These are phyloP conservation scores for Phodopus roborovskii DNA, from an alignment of 2,113 vertebrate species.

Conservation along the genomic window DNA sequence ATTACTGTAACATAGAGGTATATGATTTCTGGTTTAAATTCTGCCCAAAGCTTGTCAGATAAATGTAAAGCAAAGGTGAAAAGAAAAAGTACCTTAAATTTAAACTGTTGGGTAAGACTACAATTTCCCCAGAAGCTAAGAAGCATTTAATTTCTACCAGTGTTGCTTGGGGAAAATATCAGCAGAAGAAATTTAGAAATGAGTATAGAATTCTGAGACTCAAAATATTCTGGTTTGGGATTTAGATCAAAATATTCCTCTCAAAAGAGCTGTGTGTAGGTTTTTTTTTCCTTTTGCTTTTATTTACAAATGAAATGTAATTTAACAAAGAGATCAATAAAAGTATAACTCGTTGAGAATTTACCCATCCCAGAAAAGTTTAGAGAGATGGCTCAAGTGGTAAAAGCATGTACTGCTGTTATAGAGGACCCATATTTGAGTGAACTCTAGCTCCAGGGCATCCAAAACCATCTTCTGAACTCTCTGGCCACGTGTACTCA, in stretches of 20 bases:
- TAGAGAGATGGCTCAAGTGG: background rate
- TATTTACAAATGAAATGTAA: slow-evolving; percentile 48
- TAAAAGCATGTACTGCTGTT: background rate
- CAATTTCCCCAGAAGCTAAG: slow-evolving; percentile 9
- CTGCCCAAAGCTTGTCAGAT: slow-evolving; percentile 55
- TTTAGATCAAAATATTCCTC: slow-evolving; percentile 38
- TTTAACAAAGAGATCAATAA: slow-evolving; percentile 25
- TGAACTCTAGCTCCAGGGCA: background rate
- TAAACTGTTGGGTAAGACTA: slow-evolving; percentile 37
- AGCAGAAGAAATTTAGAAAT: slow-evolving; percentile 17
- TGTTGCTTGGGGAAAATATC: background rate
- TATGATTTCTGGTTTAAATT: slow-evolving; percentile 62
- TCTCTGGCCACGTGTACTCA: background rate
- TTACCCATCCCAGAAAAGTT: background rate
- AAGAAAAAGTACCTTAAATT: slow-evolving; percentile 28
- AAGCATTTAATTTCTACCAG: slow-evolving; percentile 54
- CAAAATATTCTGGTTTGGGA: background rate
- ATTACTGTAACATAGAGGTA: slow-evolving; percentile 13
- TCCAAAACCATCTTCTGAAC: background rate
- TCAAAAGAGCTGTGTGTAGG: background rate
- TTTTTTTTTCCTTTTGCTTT: background rate
- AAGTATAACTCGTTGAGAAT: background rate
- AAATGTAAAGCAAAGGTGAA: slow-evolving; percentile 34
- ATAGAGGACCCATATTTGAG: background rate
- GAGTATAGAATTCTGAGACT: background rate